phyloP scores from a whole-genome alignment of 2,113 vertebrate species.

The Solenodon paradoxus region DNA sequence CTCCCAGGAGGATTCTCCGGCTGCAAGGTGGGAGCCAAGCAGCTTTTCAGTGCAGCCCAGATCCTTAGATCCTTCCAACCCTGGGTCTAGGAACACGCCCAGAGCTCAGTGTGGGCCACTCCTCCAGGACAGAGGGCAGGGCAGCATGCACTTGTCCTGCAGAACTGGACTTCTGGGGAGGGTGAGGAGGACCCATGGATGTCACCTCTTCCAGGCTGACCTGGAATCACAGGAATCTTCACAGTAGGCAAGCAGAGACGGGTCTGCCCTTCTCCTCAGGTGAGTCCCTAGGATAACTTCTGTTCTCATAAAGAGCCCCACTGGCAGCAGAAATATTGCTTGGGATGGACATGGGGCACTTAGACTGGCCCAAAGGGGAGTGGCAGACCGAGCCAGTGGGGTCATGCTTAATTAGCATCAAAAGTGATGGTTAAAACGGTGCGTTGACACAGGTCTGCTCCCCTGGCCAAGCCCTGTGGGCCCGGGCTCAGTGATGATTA shows the following conservation, averaged over 20 bases:
- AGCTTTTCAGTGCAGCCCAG: not conserved
- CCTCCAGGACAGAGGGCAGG: not conserved
- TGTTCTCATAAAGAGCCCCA: not conserved
- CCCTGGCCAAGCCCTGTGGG: not conserved
- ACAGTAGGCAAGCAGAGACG: accelerated
- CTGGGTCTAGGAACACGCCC: not conserved
- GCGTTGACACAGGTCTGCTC: too few relatives aligned
- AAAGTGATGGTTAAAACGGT: not conserved
- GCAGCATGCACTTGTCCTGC: not conserved
- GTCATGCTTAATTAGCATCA: not conserved
- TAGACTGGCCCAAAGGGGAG: not conserved
- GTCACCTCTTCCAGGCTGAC: not conserved
- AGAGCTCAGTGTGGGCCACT: too few relatives aligned
- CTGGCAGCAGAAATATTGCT: not conserved
- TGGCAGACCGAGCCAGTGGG: not conserved
- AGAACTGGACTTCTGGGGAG: not conserved
- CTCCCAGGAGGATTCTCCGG: not conserved
- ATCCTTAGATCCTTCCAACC: not conserved
- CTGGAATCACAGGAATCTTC: not conserved
- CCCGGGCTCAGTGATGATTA: not conserved
- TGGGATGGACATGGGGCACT: not conserved
- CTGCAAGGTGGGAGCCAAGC: not conserved
- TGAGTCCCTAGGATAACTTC: not conserved
- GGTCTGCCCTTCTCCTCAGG: not conserved
- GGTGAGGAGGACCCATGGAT: not conserved